Evolutionary conservation across 2,888 invertebrate species (phyloP).

Genomic region (Ormyrus nitidulus): DNA sequence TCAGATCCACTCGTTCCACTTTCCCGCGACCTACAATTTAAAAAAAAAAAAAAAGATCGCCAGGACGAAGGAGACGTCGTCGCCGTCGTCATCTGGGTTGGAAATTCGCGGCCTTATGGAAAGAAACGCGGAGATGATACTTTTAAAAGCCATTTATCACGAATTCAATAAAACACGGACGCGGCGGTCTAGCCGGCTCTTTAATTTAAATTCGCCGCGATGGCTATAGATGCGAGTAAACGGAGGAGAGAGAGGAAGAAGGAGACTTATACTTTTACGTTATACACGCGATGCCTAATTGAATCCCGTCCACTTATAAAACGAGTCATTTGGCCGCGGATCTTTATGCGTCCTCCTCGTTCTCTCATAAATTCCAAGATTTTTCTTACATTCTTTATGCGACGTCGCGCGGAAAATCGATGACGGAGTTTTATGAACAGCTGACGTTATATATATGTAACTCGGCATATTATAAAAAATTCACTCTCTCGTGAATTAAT

Average conservation of each 20-base stretch:
- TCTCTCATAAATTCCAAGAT: slow-evolving; percentile 19
- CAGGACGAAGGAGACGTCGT: no score
- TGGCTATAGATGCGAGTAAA: not conserved
- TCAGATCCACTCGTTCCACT: slow-evolving; percentile 25
- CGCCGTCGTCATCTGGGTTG: not conserved
- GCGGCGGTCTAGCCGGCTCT: not conserved
- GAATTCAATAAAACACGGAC: slow-evolving; percentile 37
- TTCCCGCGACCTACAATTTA: slow-evolving; percentile 17
- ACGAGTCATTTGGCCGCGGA: slow-evolving; percentile 37
- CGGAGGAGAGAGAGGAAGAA: not conserved
- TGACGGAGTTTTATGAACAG: not conserved
- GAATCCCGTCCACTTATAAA: slow-evolving; percentile 33
- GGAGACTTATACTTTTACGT: not conserved
- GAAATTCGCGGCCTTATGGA: not conserved
- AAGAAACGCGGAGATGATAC: slow-evolving; percentile 31
- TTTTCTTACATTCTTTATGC: not conserved
- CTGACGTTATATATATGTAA: not conserved
- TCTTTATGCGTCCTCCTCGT: slow-evolving; percentile 16
- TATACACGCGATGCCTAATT: slow-evolving; percentile 25
- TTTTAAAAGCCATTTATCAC: slow-evolving; percentile 49
- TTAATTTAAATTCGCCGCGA: slow-evolving; percentile 31
- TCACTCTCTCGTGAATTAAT: no score
- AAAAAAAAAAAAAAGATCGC: not conserved
- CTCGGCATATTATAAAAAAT: no score
- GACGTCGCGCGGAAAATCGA: not conserved